These are phyloP conservation scores for Caenorhabditis plicata DNA, from an alignment of 2,888 invertebrate genomes.

Conservation along the genomic window DNA sequence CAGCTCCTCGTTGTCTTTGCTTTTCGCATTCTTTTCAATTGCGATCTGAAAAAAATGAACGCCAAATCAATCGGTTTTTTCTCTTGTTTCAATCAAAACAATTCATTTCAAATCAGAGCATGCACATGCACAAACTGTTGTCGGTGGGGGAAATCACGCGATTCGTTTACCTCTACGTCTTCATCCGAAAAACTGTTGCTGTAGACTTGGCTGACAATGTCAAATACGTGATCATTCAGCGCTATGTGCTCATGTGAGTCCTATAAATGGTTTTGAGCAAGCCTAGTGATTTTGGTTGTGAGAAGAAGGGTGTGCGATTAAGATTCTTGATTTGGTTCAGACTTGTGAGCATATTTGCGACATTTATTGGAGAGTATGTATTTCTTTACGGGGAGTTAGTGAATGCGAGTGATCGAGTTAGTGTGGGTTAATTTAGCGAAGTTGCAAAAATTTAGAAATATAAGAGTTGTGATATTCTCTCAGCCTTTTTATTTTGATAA, in stretches of 20 bases:
- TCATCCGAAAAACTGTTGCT: conserved; percentile 49
- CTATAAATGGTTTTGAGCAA: conserved; percentile 23
- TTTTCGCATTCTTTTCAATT: background rate
- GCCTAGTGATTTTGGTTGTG: too few species aligned
- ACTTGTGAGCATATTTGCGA: too few species aligned
- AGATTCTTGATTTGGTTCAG: too few species aligned
- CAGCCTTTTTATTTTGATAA: too few species aligned
- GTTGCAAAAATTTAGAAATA: too few species aligned
- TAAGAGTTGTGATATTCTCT: too few species aligned
- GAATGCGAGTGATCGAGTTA: too few species aligned
- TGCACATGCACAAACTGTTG: background rate
- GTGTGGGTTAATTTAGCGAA: too few species aligned
- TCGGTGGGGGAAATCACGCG: background rate
- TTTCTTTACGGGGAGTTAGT: too few species aligned
- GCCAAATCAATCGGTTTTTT: background rate
- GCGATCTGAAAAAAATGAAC: background rate
- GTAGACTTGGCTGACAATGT: conserved; percentile 41
- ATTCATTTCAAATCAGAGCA: background rate
- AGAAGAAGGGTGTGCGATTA: too few species aligned
- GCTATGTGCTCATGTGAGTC: conserved; percentile 31
- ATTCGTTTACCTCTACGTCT: conserved; percentile 12
- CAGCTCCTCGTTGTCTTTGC: background rate
- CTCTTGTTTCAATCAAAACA: background rate
- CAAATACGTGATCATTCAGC: conserved; percentile 30
- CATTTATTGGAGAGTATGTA: too few species aligned